These are phyloP conservation scores for Eumaeus atala DNA, from an alignment of 1,140 invertebrate species.

Conservation along the genomic window DNA sequence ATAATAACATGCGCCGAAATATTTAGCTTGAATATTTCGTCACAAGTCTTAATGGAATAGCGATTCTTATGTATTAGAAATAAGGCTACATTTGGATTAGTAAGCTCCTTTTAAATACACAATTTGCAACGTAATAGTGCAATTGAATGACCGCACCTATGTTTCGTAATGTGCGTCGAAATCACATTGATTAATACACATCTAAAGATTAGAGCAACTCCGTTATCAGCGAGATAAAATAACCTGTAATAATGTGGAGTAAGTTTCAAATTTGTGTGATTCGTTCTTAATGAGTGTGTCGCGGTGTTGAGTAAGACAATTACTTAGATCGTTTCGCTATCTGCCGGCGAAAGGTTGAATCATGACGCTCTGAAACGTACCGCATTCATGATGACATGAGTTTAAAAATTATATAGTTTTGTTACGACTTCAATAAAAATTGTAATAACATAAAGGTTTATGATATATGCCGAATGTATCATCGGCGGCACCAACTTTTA, in stretches of 20 bases:
- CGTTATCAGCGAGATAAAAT: constrained; percentile 10
- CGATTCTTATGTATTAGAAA: neutral
- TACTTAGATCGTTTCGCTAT: constrained; percentile 30
- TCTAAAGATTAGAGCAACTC: constrained; percentile 26
- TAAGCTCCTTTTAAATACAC: neutral
- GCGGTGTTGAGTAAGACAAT: constrained; percentile 26
- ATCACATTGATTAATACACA: constrained; percentile 41
- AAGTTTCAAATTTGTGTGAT: constrained; percentile 5
- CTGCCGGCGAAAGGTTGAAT: constrained; percentile 13
- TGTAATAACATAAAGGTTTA: no score
- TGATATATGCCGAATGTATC: no score
- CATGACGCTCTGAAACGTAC: no score
- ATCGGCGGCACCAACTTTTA: no score
- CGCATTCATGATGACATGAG: no score
- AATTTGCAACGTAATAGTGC: constrained; percentile 30
- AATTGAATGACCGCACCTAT: constrained; percentile 35
- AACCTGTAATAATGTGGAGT: neutral
- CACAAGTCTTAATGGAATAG: neutral
- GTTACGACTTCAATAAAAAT: no score
- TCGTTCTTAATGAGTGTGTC: neutral
- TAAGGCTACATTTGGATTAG: neutral
- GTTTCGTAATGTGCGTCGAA: constrained; percentile 30
- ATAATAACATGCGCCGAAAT: no score
- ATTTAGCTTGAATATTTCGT: no score
- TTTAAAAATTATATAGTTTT: no score